phyloP scores from a whole-genome alignment of 2,113 vertebrate genomes.

The Cyanoramphus novaezelandiae region DNA sequence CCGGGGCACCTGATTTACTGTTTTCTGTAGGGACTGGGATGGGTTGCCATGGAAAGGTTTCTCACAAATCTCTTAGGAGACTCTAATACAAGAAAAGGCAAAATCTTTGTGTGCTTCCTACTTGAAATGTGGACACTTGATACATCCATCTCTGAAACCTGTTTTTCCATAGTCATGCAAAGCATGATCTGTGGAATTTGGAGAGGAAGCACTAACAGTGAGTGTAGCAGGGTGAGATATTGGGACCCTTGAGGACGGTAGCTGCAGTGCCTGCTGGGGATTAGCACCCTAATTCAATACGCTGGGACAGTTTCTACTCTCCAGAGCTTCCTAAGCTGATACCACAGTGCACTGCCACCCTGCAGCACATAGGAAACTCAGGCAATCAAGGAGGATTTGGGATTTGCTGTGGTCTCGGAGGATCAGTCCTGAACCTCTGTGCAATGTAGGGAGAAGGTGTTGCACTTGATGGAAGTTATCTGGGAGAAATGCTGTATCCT shows the following conservation, averaged over 20 bases:
- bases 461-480: background rate
- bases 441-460: background rate
- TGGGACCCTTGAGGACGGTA: background rate
- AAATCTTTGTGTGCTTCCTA: background rate
- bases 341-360: background rate
- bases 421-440: background rate
- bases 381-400: background rate
- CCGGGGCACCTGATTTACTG: constrained; percentile 19
- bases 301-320: background rate
- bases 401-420: background rate
- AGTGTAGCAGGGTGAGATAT: background rate
- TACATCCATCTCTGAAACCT: background rate
- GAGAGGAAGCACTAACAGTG: background rate
- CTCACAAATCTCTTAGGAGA: background rate
- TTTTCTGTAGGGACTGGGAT: background rate
- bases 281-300: background rate
- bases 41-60: background rate
- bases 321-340: background rate
- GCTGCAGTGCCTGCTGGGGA: background rate
- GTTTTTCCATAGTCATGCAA: background rate
- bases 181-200: background rate
- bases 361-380: background rate
- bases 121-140: background rate
- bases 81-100: background rate
- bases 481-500: background rate